Evolutionary conservation across 1,140 invertebrate genomes (phyloP).

Genomic region (Steinernema feltiae): DNA sequence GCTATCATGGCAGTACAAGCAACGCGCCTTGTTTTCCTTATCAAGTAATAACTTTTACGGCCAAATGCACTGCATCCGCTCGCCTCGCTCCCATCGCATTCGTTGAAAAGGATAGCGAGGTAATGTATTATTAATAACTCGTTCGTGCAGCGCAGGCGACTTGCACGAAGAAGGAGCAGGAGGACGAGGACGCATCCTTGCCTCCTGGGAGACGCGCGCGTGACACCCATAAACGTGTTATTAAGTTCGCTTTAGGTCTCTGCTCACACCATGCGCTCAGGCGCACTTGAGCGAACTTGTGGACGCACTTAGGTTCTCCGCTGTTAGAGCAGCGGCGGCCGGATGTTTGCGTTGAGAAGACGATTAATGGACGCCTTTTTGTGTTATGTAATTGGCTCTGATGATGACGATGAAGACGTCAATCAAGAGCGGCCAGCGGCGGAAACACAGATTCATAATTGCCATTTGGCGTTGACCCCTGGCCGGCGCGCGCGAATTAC

Average conservation of each 20-base stretch:
- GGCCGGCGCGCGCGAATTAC: background rate
- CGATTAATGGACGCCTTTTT: conserved; percentile 11
- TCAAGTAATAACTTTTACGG: too few relatives aligned
- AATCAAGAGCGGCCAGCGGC: background rate
- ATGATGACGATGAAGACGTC: conserved; percentile 4
- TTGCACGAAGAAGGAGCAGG: background rate
- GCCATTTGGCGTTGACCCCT: background rate
- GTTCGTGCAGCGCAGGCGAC: background rate
- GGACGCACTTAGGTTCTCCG: background rate
- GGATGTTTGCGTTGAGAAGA: background rate
- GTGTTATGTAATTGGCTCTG: conserved; percentile 1
- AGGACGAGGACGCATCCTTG: background rate
- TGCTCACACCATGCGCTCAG: background rate
- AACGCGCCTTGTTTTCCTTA: too few relatives aligned
- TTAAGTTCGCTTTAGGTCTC: background rate
- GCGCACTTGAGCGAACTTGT: background rate
- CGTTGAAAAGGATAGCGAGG: background rate
- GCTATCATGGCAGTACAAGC: conserved; percentile 44
- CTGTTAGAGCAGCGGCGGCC: background rate
- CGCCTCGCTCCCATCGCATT: too few relatives aligned
- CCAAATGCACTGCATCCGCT: too few relatives aligned
- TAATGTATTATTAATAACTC: background rate
- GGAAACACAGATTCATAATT: background rate
- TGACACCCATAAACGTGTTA: background rate
- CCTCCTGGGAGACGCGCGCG: background rate